Conservation (phyloP, 2,888 invertebrate species). For the Drosophila silvestris region DNA sequence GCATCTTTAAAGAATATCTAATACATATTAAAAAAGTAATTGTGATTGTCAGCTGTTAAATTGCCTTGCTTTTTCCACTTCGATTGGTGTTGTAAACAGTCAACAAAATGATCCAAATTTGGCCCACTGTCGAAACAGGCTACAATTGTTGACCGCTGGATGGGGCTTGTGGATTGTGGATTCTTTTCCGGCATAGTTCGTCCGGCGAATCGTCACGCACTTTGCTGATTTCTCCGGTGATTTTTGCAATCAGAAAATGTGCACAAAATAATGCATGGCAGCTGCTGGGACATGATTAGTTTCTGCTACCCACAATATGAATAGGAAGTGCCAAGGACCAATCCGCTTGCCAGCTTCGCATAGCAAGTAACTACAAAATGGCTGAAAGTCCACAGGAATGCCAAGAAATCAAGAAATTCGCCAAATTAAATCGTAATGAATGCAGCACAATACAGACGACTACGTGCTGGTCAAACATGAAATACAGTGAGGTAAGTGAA, state of each 20-base stretch:
- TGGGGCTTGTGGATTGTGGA: neutral
- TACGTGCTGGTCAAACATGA: slow-evolving; percentile 67
- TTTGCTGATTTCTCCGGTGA: slow-evolving; percentile 78
- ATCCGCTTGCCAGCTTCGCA: neutral
- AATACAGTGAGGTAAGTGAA: slow-evolving; percentile 63
- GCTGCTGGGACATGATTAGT: slow-evolving; percentile 61
- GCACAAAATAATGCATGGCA: slow-evolving; percentile 68
- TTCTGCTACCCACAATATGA: slow-evolving; percentile 55
- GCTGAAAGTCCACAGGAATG: slow-evolving; percentile 5
- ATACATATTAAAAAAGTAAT: neutral
- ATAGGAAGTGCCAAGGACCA: slow-evolving; percentile 55
- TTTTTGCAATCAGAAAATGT: slow-evolving; percentile 76
- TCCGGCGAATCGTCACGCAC: slow-evolving; percentile 37
- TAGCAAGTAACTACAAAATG: slow-evolving; percentile 1
- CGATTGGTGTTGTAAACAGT: neutral
- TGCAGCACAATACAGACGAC: slow-evolving; percentile 40
- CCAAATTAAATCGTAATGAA: slow-evolving; percentile 74
- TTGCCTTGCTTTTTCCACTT: neutral
- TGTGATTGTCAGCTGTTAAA: slow-evolving; percentile 8
- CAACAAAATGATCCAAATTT: neutral
- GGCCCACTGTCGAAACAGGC: neutral
- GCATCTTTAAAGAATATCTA: neutral
- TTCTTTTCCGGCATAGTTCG: slow-evolving; percentile 5
- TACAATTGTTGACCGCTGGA: neutral
- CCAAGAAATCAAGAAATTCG: slow-evolving; percentile 26